Percentiles rank a stretch among this genome's conserved stretches.
These are phyloP conservation scores for Amblyjoppa fuscipennis DNA, from an alignment of 2,888 invertebrate genomes.

Conservation along the genomic window DNA sequence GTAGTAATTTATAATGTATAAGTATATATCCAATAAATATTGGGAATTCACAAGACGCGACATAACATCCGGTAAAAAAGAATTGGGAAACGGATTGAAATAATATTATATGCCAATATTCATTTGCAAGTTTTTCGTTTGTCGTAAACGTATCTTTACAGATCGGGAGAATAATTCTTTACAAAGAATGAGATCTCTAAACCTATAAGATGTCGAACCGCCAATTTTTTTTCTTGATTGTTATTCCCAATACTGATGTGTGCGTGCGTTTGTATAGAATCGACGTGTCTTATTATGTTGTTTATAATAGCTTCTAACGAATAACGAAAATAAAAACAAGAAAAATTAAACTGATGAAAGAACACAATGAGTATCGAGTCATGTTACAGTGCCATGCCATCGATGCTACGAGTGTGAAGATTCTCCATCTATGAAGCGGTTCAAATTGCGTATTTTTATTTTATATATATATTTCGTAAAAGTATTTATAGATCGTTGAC, in stretches of 20 bases:
- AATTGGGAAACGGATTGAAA: background rate
- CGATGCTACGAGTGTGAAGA: slow-evolving; percentile 45
- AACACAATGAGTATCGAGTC: slow-evolving; percentile 20
- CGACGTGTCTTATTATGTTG: slow-evolving; percentile 19
- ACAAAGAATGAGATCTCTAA: background rate
- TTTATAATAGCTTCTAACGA: slow-evolving; percentile 12
- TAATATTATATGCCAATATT: background rate
- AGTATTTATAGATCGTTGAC: background rate
- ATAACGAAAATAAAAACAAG: slow-evolving; percentile 18
- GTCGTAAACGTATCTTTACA: background rate
- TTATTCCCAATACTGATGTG: background rate
- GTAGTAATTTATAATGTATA: slow-evolving; percentile 40
- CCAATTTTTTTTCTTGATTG: background rate
- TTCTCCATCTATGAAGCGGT: slow-evolving; percentile 33
- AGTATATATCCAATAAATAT: slow-evolving; percentile 44
- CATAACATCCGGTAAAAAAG: background rate
- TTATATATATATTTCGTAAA: background rate
- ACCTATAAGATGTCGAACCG: background rate
- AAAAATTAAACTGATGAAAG: slow-evolving; percentile 21
- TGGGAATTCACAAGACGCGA: background rate
- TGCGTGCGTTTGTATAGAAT: slow-evolving; percentile 38
- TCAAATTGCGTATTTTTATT: slow-evolving; percentile 10
- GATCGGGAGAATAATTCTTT: background rate
- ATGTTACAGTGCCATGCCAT: slow-evolving; percentile 65
- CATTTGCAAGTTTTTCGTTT: background rate